phyloP scores from a whole-genome alignment of 2,797 vertebrate genomes.

The Lindbergichthys nudifrons region DNA sequence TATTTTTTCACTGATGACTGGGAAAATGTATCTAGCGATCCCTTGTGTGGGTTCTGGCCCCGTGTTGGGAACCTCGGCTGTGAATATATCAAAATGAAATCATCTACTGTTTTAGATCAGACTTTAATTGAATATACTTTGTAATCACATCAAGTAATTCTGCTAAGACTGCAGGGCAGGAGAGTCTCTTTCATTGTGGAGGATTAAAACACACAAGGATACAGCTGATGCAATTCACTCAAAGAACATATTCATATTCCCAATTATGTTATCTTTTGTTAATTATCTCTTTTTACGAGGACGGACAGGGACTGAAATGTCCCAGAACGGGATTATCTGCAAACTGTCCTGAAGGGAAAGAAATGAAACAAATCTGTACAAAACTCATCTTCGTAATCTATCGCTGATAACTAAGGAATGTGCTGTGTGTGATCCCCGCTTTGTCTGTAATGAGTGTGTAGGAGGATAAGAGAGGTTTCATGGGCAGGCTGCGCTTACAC shows the following conservation, averaged over 20 bases:
- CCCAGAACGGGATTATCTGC: constrained; percentile 59
- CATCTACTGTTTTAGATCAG: constrained; percentile 11
- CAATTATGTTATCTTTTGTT: constrained; percentile 51
- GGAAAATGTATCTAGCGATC: neutral
- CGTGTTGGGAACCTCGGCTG: neutral
- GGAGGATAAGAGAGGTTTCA: constrained; percentile 73
- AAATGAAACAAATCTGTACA: constrained; percentile 59
- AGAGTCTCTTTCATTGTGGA: constrained; percentile 19
- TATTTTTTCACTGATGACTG: neutral
- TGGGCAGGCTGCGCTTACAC: constrained; percentile 50
- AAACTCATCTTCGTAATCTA: constrained; percentile 51
- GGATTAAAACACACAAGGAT: constrained; percentile 38
- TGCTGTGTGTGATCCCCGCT: constrained; percentile 41
- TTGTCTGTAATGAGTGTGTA: constrained; percentile 71
- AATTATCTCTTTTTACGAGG: constrained; percentile 55
- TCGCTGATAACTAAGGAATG: constrained; percentile 46
- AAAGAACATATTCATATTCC: constrained; percentile 30
- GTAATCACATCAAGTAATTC: constrained; percentile 18
- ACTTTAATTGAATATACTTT: constrained; percentile 28
- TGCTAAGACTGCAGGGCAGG: constrained; percentile 1
- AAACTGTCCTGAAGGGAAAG: constrained; percentile 44
- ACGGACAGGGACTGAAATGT: constrained; percentile 40
- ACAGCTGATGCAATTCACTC: constrained; percentile 56
- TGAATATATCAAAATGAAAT: neutral
- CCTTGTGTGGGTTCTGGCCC: neutral